Evolutionary conservation across 2,888 invertebrate species (phyloP), one percentile per base, ranked within the genome.

Genomic region (Aporophyla nigra): DNA sequence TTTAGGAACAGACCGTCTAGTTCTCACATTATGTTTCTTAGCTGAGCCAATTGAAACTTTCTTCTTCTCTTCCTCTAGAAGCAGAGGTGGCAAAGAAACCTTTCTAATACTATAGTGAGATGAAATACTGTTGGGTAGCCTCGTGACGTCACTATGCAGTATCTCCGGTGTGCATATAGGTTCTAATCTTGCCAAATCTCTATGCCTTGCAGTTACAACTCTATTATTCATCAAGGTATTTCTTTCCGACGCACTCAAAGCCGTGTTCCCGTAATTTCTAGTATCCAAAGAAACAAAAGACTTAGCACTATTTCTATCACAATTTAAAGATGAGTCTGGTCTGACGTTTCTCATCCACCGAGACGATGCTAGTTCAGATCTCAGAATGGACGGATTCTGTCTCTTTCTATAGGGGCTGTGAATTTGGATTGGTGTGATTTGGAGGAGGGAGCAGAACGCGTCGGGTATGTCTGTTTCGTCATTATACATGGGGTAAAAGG

Each of bases 281-380:
- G 94, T 92, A 75, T 96, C 96, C 74, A 96, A 90, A 46, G 96
- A 96, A 80, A 95, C 94, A 86, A 95, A 96, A 53, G 96, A 96
- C 86, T 96, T 96, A 80, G 96, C 96, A 91, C 96, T 96, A 89
- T 94, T 95, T 85, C 96, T 94, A 87, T 94, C 96, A 91, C 92
- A 94, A 88, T 95, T 94, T 5, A 93, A 82, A 2, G 96, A 94
- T 0, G 96, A 96, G 71, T 97, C 96, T 0, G 96, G 96, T 78
- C 96, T 91, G 0, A 92, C 91, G 65, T 91, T 93, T 71, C 93
- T 92, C 95, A 96, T 95, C 97, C 97, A 97, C n/a, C 93, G 90
- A 0, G 96, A 97, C 0, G 97, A 97, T 3, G 95, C 95, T 24
- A 96, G 87, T 73, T 97, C 97, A 4, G 97, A 97, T 88, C 94